phyloP scores from a whole-genome alignment of 53 echinoderm and acorn worm species.

The Paracentrotus lividus region DNA sequence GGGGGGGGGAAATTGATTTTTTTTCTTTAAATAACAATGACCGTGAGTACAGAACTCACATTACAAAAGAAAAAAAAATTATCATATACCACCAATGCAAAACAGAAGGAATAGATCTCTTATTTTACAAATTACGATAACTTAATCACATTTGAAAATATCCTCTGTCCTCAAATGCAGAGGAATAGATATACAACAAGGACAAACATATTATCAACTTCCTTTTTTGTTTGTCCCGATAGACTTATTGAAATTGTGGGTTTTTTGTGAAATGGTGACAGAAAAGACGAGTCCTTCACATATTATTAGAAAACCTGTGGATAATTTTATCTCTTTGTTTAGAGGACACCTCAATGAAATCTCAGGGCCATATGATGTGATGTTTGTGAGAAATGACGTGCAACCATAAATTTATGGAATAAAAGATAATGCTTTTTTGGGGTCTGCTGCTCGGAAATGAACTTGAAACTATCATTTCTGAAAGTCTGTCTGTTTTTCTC shows the following conservation, averaged over 20 bases:
- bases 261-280: conserved; percentile 25
- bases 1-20: too few species aligned
- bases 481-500: not conserved
- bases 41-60: too few species aligned
- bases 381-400: conserved; percentile 37
- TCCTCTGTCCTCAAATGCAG: conserved; percentile 40
- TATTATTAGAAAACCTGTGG: conserved; percentile 28
- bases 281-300: conserved; percentile 59
- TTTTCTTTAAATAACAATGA: not conserved
- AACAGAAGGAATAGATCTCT: conserved; percentile 14
- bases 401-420: conserved; percentile 26
- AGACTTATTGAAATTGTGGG: conserved; percentile 28
- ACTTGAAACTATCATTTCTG: not conserved
- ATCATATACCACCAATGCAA: not conserved
- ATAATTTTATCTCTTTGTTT: conserved; percentile 54
- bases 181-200: conserved; percentile 41
- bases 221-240: conserved; percentile 11
- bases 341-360: conserved; percentile 32
- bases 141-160: conserved; percentile 52
- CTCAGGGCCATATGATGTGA: conserved; percentile 37
- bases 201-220: conserved; percentile 62
- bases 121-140: not conserved
- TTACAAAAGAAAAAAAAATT: too few species aligned
- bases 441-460: not conserved
- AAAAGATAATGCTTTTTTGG: not conserved